phyloP scores from a whole-genome alignment of 2,888 invertebrate species.

The Azorinus chamasolen region DNA sequence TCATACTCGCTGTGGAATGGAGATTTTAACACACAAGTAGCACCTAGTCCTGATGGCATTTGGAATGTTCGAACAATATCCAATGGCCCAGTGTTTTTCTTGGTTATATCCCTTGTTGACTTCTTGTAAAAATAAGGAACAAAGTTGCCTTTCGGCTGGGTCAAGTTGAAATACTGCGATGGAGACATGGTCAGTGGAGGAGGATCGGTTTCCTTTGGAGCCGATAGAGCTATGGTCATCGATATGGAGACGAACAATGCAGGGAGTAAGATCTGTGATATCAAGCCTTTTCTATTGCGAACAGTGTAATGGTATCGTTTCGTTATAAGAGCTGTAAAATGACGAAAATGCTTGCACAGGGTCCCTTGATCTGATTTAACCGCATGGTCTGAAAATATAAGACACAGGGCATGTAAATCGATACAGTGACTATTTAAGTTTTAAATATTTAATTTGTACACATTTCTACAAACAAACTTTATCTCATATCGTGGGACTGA shows the following conservation, averaged over 20 bases:
- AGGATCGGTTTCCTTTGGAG: conserved; percentile 80
- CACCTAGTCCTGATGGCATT: conserved; percentile 86
- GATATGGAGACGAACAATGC: conserved; percentile 85
- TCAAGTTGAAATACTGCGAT: conserved; percentile 86
- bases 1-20: conserved; percentile 69
- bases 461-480: no score
- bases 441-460: no score
- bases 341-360: conserved; percentile 48
- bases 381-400: no score
- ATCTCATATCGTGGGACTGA: no score
- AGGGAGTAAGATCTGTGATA: conserved; percentile 85
- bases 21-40: conserved; percentile 85
- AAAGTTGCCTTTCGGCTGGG: conserved; percentile 85
- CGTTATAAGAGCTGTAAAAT: conserved; percentile 86
- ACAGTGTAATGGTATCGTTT: conserved; percentile 86
- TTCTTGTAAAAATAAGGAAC: conserved; percentile 83
- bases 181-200: conserved; percentile 84
- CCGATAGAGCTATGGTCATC: conserved; percentile 85
- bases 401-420: no score
- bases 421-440: no score
- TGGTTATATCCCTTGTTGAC: neutral
- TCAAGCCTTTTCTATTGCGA: conserved; percentile 86
- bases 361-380: no score
- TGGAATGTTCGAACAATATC: conserved; percentile 81
- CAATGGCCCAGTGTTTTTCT: conserved; percentile 68